Evolutionary conservation across 2,888 invertebrate species (phyloP).

Genomic region (Agrochola lota): DNA sequence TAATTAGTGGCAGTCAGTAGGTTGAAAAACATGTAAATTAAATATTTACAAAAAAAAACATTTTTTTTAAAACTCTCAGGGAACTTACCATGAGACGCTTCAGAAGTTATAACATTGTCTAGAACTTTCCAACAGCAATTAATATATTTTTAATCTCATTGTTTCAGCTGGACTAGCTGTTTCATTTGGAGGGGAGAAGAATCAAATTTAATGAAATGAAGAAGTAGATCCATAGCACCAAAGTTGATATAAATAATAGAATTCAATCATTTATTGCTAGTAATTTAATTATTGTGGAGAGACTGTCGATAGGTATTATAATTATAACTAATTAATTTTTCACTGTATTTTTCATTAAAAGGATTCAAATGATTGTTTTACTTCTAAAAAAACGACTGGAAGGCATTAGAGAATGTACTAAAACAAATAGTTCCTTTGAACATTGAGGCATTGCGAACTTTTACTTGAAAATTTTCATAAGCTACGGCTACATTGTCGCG

Average conservation of each 20-base stretch:
- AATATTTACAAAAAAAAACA: neutral
- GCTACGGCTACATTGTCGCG: too few species aligned
- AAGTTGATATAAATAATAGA: neutral
- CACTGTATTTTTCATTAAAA: neutral
- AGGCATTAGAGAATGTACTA: neutral
- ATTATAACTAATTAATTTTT: too few species aligned
- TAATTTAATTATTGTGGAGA: neutral
- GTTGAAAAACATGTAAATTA: neutral
- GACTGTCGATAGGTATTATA: neutral
- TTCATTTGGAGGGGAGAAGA: conserved; percentile 60
- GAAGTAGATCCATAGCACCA: neutral
- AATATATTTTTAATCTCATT: conserved; percentile 1
- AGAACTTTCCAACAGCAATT: neutral
- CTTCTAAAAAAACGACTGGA: neutral
- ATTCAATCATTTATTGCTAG: neutral
- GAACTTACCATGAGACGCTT: neutral
- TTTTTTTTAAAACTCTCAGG: too few species aligned
- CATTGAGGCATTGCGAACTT: too few species aligned
- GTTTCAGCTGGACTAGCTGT: conserved; percentile 81
- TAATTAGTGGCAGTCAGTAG: neutral
- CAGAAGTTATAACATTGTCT: neutral
- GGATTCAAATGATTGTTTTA: neutral
- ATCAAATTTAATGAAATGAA: conserved; percentile 5
- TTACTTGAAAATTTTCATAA: too few species aligned
- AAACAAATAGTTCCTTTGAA: neutral